Percentiles rank a stretch among this genome's conserved stretches.
These are phyloP conservation scores for Anthopleura xanthogrammica DNA, from an alignment of 92 coral and sea anemone species.

Conservation along the genomic window DNA sequence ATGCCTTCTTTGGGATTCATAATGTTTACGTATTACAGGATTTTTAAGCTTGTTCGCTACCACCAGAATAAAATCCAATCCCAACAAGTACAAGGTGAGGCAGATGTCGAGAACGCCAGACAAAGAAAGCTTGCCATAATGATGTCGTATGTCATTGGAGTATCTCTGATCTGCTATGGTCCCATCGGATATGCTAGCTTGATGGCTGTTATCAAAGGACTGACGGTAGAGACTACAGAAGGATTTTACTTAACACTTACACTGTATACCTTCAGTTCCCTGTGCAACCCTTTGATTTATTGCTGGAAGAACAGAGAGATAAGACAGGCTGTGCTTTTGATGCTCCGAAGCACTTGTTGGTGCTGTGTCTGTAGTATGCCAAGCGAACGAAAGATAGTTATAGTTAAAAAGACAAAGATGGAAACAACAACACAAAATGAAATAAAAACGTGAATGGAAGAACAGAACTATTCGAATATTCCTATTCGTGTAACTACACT, in stretches of 20 bases:
- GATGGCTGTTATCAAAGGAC: background rate
- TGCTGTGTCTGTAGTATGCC: background rate
- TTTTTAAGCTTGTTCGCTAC: slow-evolving; percentile 16
- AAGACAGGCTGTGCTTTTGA: slow-evolving; percentile 4
- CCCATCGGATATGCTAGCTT: slow-evolving; percentile 7
- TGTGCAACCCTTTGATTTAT: slow-evolving; percentile 25
- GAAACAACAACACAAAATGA: no score
- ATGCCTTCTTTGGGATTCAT: slow-evolving; percentile 15
- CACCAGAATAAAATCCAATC: slow-evolving; percentile 24
- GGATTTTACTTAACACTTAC: slow-evolving; percentile 7
- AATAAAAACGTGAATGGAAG: no score
- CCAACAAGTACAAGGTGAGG: background rate
- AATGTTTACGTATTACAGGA: background rate
- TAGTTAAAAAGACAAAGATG: no score
- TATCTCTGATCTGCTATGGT: slow-evolving; percentile 17
- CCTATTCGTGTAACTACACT: no score
- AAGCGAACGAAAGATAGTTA: background rate
- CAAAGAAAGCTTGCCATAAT: slow-evolving; percentile 28
- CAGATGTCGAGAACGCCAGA: background rate
- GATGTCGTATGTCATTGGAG: slow-evolving; percentile 35
- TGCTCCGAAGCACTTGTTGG: background rate
- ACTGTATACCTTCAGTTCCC: slow-evolving; percentile 12
- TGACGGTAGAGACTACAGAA: background rate
- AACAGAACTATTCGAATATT: no score
- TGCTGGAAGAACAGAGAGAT: slow-evolving; percentile 29